Conservation (phyloP, 92 coral and sea anemone species). For the Nematostella vectensis region DNA sequence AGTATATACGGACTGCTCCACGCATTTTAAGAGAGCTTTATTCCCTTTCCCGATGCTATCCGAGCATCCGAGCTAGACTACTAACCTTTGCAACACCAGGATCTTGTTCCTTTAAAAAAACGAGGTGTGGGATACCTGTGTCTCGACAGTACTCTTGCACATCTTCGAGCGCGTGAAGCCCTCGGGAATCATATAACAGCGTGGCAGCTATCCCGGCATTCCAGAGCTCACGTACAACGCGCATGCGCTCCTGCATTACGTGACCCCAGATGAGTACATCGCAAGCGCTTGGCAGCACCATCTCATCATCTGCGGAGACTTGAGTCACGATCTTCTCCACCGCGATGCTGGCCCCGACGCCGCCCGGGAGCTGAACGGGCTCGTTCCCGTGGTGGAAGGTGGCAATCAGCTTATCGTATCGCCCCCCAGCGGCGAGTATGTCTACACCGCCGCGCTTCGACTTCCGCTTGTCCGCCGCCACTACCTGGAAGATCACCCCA, state of each 20-base stretch:
- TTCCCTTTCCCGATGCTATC: neutral
- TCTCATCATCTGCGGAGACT: slow-evolving; percentile 44
- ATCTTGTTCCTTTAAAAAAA: slow-evolving; percentile 79
- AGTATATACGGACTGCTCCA: too few relatives aligned
- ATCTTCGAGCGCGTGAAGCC: slow-evolving; percentile 49
- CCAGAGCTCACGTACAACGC: slow-evolving; percentile 73
- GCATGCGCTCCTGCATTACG: slow-evolving; percentile 69
- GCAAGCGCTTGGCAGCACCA: slow-evolving; percentile 40
- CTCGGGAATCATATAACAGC: slow-evolving; percentile 60
- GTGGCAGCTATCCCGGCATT: slow-evolving; percentile 60
- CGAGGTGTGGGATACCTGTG: slow-evolving; percentile 71
- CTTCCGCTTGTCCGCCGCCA: slow-evolving; percentile 84
- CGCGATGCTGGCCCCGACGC: slow-evolving; percentile 87
- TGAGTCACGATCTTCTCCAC: slow-evolving; percentile 77
- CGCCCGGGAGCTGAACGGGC: slow-evolving; percentile 55
- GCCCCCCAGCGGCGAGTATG: slow-evolving; percentile 92
- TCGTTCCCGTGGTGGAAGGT: slow-evolving; percentile 66
- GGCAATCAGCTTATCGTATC: slow-evolving; percentile 81
- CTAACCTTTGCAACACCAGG: slow-evolving; percentile 64
- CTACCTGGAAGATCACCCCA: slow-evolving; percentile 91
- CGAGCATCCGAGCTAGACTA: neutral
- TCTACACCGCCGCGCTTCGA: slow-evolving; percentile 85
- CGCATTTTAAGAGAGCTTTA: too few relatives aligned
- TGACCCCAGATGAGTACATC: slow-evolving; percentile 80
- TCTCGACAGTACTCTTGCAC: slow-evolving; percentile 71